phyloP scores from a whole-genome alignment of 2,888 invertebrate genomes.

The Tholera decimalis region DNA sequence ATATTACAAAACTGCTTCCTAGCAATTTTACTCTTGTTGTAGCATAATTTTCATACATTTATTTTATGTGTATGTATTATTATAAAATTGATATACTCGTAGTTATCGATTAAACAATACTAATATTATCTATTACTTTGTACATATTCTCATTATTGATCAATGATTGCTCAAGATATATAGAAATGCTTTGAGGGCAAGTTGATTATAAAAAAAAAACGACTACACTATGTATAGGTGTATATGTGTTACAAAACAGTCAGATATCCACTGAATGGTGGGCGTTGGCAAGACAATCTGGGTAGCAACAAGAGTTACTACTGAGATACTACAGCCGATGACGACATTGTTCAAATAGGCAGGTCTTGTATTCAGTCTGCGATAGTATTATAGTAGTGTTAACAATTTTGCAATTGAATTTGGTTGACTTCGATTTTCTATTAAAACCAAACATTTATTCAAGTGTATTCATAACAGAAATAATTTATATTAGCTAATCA shows the following conservation, averaged over 20 bases:
- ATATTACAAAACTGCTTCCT: constrained; percentile 24
- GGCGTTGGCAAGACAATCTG: constrained; percentile 65
- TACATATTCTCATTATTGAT: constrained; percentile 18
- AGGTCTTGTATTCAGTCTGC: background rate
- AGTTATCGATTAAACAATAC: constrained; percentile 8
- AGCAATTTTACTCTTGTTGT: constrained; percentile 11
- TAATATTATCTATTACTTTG: constrained; percentile 8
- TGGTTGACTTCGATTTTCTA: background rate
- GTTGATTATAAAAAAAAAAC: constrained; percentile 43
- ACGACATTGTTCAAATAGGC: constrained; percentile 6
- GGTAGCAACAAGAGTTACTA: constrained; percentile 56
- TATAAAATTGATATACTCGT: background rate
- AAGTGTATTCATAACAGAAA: background rate
- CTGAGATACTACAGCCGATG: constrained; percentile 33
- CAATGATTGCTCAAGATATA: constrained; percentile 33
- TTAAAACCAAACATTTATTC: background rate
- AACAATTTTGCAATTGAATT: background rate
- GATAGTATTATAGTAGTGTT: background rate
- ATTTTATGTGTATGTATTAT: no score
- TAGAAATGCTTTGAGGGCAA: constrained; percentile 46
- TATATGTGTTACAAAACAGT: constrained; percentile 45
- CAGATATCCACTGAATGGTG: constrained; percentile 60
- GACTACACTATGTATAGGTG: constrained; percentile 15
- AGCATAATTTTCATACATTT: constrained; percentile 13
- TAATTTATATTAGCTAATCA: background rate